Evolutionary conservation across 2,888 invertebrate genomes (phyloP), one percentile per base, ranked within the genome.

Genomic region (Sisyra nigra): DNA sequence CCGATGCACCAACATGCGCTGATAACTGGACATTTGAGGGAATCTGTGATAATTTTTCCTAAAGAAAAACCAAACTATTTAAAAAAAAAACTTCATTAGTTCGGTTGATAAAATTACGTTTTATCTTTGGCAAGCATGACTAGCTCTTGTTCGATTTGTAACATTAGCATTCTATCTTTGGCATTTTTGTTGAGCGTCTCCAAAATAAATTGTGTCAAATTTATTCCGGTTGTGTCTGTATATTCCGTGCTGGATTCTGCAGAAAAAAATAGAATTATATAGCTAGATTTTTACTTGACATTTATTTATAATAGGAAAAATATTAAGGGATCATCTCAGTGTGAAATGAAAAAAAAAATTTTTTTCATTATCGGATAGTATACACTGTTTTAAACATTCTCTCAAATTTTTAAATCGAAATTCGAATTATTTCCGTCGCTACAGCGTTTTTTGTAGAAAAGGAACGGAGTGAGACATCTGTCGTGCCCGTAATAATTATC

Each of bases 1-100:
- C 29, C 94, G 79, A 61, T 96, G 96, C 2, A 94, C 89, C 53
- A 96, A 65, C 93, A 96, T 92, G 24, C 96, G 76, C 49, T 93
- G 91, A 69, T 96, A 96, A 42, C 93, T 92, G 46, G 91, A 85
- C 83, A 92, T 88, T 58, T 82, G 81, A 13, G 87, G 87, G 65
- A 94, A 93, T 54, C 84, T 84, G 53, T 82, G 80, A 56, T 80
- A 75, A 53, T 75, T 74, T 49, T 76, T 75, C n/a, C 81, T 81
- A 58, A 1, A 57, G 57, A 41, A 45, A 32, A 47, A 30, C 40
- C 34, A 30, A 40, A 45, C 13, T 5, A 35, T 35, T n/a, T n/a
- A n/a, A n/a, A n/a, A n/a, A n/a, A 9, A 35, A 13, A 41, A 24
- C 40, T 33, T 3, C 33, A 33, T 33, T 33, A 6, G 17, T 36